phyloP scores from a whole-genome alignment of 2,113 vertebrate species.

The Mormyrus iriodes region DNA sequence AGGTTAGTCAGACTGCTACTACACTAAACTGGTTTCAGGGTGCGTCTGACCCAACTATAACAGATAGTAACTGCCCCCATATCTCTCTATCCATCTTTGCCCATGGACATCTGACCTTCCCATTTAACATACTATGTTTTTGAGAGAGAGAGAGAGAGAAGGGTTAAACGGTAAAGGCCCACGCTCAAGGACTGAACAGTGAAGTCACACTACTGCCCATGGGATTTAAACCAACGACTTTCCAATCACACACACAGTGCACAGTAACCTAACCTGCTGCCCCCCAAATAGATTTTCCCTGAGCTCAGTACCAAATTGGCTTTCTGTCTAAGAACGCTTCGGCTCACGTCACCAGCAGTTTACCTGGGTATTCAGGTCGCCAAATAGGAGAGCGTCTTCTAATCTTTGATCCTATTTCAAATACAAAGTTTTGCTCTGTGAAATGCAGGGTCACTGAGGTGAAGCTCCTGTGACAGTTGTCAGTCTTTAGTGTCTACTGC shows the following conservation, averaged over 20 bases:
- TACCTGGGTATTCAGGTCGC: conserved; percentile 57
- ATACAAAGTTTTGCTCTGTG: neutral
- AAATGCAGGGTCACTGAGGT: neutral
- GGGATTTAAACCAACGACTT: neutral
- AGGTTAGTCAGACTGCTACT: neutral
- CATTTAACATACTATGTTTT: neutral
- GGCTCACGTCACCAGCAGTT: conserved; percentile 55
- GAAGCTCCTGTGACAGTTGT: neutral
- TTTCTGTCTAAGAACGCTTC: conserved; percentile 70
- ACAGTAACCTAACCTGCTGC: neutral
- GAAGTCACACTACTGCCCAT: neutral
- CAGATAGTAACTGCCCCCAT: neutral
- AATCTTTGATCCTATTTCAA: conserved; percentile 41
- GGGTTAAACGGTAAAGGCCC: neutral
- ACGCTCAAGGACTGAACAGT: neutral
- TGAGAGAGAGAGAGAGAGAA: neutral
- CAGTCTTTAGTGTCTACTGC: neutral
- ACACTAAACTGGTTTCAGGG: neutral
- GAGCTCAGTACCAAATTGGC: conserved; percentile 66
- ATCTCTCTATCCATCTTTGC: neutral
- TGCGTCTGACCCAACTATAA: neutral
- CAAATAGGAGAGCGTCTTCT: conserved; percentile 44
- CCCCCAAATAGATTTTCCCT: conserved; percentile 57
- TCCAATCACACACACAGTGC: neutral
- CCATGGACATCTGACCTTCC: neutral